phyloP scores from a whole-genome alignment of 2,797 vertebrate species.

The Sparidentex hasta region DNA sequence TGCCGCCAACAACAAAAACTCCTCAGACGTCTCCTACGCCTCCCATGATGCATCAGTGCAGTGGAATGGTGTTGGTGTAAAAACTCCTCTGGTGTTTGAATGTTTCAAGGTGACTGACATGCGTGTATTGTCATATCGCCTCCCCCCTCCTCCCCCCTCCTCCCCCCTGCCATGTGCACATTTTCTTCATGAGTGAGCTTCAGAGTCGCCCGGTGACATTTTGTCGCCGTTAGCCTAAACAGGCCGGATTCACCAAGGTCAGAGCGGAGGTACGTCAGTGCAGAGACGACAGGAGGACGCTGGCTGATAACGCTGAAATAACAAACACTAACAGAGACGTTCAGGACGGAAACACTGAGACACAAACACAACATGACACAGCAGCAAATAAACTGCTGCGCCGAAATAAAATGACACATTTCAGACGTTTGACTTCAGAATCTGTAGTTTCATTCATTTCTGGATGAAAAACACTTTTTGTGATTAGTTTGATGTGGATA shows the following conservation, averaged over 20 bases:
- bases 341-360: too few species aligned
- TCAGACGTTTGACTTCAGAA: too few species aligned
- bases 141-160: background rate
- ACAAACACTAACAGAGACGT: too few species aligned
- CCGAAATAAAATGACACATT: too few species aligned
- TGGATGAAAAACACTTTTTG: too few species aligned
- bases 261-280: constrained; percentile 71
- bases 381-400: too few species aligned
- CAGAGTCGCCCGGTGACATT: constrained; percentile 71
- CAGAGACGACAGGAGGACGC: constrained; percentile 8
- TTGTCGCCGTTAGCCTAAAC: constrained; percentile 79
- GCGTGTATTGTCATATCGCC: constrained; percentile 9
- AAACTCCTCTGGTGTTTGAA: constrained; percentile 29
- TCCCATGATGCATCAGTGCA: constrained; percentile 49
- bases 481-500: background rate
- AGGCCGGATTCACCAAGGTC: constrained; percentile 78
- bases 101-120: constrained; percentile 77
- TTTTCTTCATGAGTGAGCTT: constrained; percentile 79
- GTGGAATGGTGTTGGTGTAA: constrained; percentile 41
- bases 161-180: constrained; percentile 62
- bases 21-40: constrained; percentile 45
- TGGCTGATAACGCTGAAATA: background rate
- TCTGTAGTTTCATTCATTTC: too few species aligned
- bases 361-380: too few species aligned
- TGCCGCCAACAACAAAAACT: constrained; percentile 47